phyloP scores from a whole-genome alignment of 2,797 vertebrate species.

The Enteromius argenteus region DNA sequence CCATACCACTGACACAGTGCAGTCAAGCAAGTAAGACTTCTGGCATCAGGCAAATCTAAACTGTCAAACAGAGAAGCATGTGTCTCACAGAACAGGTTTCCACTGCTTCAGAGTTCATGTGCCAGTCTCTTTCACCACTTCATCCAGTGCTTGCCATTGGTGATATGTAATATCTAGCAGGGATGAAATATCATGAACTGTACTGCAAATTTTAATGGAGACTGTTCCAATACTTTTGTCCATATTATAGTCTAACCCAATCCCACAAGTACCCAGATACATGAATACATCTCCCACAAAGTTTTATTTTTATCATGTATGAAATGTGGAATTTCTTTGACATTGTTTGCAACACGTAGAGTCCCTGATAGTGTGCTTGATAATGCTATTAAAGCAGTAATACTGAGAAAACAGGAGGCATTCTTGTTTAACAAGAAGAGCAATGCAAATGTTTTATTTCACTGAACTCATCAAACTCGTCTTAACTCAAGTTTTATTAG shows the following conservation, averaged over 20 bases:
- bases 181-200: neutral
- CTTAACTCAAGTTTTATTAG: constrained; percentile 65
- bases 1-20: neutral
- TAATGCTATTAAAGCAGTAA: neutral
- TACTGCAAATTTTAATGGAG: neutral
- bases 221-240: neutral
- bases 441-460: constrained; percentile 15
- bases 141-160: neutral
- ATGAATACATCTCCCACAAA: neutral
- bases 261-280: neutral
- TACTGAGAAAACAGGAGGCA: neutral
- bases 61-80: neutral
- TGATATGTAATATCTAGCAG: neutral
- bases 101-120: neutral
- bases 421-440: constrained; percentile 16
- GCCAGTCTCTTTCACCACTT: neutral
- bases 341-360: constrained; percentile 1
- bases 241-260: neutral
- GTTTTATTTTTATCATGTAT: neutral
- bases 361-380: constrained; percentile 6
- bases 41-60: neutral
- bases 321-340: constrained; percentile 8
- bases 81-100: neutral
- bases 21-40: neutral
- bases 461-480: constrained; percentile 45